Conservation (phyloP, 2,888 invertebrate genomes). For the Andrena bicolor region DNA sequence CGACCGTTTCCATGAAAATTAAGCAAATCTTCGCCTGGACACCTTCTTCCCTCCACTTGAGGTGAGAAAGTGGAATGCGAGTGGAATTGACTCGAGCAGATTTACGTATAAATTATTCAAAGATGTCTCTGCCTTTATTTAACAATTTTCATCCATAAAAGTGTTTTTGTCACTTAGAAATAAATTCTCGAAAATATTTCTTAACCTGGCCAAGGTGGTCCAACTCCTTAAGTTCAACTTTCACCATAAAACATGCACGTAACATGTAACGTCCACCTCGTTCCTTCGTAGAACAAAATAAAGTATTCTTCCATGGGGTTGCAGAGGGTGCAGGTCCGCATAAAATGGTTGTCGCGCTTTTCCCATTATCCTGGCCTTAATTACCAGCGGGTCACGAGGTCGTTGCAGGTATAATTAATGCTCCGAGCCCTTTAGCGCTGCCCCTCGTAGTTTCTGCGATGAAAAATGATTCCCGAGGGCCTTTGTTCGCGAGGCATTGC, state of each 20-base stretch:
- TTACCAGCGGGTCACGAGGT: conserved; percentile 70
- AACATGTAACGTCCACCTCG: neutral
- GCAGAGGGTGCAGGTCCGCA: conserved; percentile 20
- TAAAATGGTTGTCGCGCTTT: conserved; percentile 42
- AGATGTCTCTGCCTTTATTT: too few relatives aligned
- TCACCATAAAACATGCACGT: neutral
- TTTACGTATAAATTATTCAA: too few relatives aligned
- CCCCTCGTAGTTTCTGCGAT: neutral
- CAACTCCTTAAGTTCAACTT: neutral
- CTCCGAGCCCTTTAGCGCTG: conserved; percentile 23
- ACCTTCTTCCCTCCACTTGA: too few relatives aligned
- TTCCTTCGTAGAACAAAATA: neutral
- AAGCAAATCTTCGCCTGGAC: too few relatives aligned
- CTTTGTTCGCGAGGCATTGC: conserved; percentile 28
- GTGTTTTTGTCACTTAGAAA: too few relatives aligned
- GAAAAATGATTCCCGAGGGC: conserved; percentile 30
- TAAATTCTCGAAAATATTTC: too few relatives aligned
- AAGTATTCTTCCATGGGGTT: conserved; percentile 15
- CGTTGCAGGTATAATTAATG: conserved; percentile 57
- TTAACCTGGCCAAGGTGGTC: too few relatives aligned
- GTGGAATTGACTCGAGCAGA: too few relatives aligned
- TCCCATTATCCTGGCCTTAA: conserved; percentile 65
- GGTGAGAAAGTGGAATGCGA: too few relatives aligned
- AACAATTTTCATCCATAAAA: too few relatives aligned
- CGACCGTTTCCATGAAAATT: too few relatives aligned